These are phyloP conservation scores for Hartigia nigra DNA, from an alignment of 2,888 invertebrate species.

Conservation along the genomic window DNA sequence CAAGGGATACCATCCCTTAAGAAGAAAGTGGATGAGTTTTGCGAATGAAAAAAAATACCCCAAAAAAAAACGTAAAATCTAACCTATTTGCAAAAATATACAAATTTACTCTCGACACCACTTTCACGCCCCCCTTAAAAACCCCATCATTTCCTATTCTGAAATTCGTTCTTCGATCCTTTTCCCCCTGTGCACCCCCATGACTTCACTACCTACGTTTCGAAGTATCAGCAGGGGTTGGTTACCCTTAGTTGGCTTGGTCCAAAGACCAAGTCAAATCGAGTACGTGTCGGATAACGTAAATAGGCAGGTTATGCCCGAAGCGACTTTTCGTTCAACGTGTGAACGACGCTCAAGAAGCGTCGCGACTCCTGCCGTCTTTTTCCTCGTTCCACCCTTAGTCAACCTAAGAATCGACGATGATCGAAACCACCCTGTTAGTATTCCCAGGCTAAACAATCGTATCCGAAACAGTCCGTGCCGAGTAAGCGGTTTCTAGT, in stretches of 20 bases:
- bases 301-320: not conserved
- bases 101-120: conserved; percentile 36
- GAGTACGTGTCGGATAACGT: not conserved
- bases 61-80: too few species aligned
- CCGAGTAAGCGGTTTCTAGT: not conserved
- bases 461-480: not conserved
- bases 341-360: not conserved
- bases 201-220: not conserved
- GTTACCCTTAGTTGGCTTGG: not conserved
- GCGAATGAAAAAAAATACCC: not conserved
- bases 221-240: not conserved
- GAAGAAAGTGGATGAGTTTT: conserved; percentile 18
- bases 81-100: conserved; percentile 41
- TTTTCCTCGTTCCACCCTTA: not conserved
- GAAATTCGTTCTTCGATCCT: not conserved
- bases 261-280: not conserved
- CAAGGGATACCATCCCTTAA: conserved; percentile 28
- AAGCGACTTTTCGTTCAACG: not conserved
- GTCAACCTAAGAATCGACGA: not conserved
- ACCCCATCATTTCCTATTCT: not conserved
- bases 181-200: not conserved
- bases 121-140: not conserved
- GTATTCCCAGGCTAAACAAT: not conserved
- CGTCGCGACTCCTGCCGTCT: not conserved
- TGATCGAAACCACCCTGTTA: not conserved